Conservation (phyloP, 2,797 vertebrate genomes). For the Chiroxiphia lanceolata region DNA sequence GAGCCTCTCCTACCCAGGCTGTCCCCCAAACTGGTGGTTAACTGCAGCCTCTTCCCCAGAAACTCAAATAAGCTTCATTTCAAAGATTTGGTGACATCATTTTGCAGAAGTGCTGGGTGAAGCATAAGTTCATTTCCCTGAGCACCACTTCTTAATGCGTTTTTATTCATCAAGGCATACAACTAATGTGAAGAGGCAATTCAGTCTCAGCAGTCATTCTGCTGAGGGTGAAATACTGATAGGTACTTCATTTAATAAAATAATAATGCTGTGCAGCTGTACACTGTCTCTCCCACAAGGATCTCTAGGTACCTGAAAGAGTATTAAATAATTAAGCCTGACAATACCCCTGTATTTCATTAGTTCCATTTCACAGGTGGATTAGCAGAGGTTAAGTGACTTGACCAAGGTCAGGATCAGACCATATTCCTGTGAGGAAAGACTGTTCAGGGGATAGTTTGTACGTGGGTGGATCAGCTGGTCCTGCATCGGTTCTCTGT, state of each 20-base stretch:
- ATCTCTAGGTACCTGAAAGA: conserved; percentile 60
- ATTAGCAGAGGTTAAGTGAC: conserved; percentile 66
- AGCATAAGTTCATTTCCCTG: conserved; percentile 51
- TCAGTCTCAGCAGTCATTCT: conserved; percentile 52
- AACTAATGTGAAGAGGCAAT: conserved; percentile 66
- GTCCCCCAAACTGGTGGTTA: background rate
- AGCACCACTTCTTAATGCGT: conserved; percentile 48
- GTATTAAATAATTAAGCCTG: conserved; percentile 69
- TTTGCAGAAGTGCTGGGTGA: conserved; percentile 54
- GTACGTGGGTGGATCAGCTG: conserved; percentile 7
- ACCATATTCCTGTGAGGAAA: conserved; percentile 11
- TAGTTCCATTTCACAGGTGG: conserved; percentile 64
- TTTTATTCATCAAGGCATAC: conserved; percentile 61
- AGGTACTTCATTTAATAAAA: conserved; percentile 69
- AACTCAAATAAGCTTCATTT: conserved; percentile 6
- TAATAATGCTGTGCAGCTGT: conserved; percentile 67
- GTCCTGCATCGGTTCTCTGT: background rate
- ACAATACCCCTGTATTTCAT: conserved; percentile 63
- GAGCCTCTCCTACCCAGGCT: background rate
- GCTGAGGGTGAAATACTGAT: conserved; percentile 64
- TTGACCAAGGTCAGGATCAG: conserved; percentile 59
- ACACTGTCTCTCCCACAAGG: conserved; percentile 51
- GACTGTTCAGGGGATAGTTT: background rate
- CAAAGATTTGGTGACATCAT: conserved; percentile 22
- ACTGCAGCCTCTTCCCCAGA: background rate